Base-by-base conservation (phyloP, 2,888 invertebrate genomes). In the Ligdia adustata region DNA sequence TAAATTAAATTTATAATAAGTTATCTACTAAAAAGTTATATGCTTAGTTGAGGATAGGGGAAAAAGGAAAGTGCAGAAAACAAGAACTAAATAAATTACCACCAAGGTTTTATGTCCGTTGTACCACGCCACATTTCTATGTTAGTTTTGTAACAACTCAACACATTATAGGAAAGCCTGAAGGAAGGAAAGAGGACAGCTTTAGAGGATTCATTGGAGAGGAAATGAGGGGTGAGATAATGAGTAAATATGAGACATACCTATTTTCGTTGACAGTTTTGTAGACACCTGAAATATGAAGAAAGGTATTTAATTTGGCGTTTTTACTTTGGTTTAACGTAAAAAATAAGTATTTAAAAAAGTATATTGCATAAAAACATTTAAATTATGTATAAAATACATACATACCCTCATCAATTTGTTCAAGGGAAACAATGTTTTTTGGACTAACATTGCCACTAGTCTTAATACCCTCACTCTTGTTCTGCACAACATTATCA, bases 201-300 rank as follows among this genome's bases (percentile, higher is more conserved):
- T 34, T 49, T 15, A 57, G 45, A 26, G 35, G 39, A 22, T 33
- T 52, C 49, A 45, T 39, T 28, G 43, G 46, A 48, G 15, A 47
- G 34, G 50, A 39, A 53, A 9, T n/a, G n/a, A n/a, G n/a, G n/a
- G n/a, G n/a, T 2, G 2, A 14, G 33, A 43, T 3, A 34, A 43
- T 20, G 5, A 26, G 22, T 32, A 9, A 32, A 16, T 28, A 3
- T 9, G 26, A 39, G 28, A 41, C 86, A 79, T 57, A 88, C 88
- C 80, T 78, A 41, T 76, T 70, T 46, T 75, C 71, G 22, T 67
- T 78, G 2, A 77, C 73, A 33, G 76, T 63, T 67, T 79, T 78
- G 63, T 85, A 88, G 18, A 87, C 56, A 48, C 87, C 88, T 88
- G 70, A 41, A 77, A 75, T n/a, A n/a, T n/a, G n/a, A n/a, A n/a